Evolutionary conservation across 2,113 vertebrate species (phyloP).

Genomic region (Scartelaos histophorus): DNA sequence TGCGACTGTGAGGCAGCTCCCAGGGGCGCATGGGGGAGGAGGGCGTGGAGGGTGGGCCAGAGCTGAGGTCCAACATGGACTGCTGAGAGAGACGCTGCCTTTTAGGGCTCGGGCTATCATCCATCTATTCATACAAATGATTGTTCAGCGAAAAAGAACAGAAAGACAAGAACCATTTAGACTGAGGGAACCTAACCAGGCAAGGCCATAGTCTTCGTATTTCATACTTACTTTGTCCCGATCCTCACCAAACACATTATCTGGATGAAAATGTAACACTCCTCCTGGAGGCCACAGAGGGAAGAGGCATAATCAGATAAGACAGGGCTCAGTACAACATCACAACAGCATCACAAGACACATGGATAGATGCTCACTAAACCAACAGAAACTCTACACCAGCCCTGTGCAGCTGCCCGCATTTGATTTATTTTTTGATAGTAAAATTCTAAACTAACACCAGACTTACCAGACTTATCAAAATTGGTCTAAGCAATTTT

Average conservation of each 20-base stretch:
- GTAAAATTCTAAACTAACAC: background rate
- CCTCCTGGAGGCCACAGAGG: constrained; percentile 63
- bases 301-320: constrained; percentile 42
- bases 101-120: constrained; percentile 96
- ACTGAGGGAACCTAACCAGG: constrained; percentile 32
- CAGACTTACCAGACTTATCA: constrained; percentile 11
- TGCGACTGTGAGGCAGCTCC: constrained; percentile 94
- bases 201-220: constrained; percentile 29
- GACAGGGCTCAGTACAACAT: constrained; percentile 37
- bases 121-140: constrained; percentile 77
- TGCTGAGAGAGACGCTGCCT: constrained; percentile 93
- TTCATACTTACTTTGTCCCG: constrained; percentile 74
- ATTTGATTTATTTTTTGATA: constrained; percentile 30
- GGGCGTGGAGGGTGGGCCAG: constrained; percentile 86
- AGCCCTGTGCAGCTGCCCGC: constrained; percentile 19
- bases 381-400: constrained; percentile 33
- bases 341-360: constrained; percentile 56
- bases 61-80: constrained; percentile 89
- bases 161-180: background rate
- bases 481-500: background rate
- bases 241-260: constrained; percentile 71
- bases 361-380: constrained; percentile 24
- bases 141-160: background rate
- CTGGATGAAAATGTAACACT: constrained; percentile 72
- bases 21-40: constrained; percentile 97